Conservation (phyloP, 2,888 invertebrate species). For the Drosophila testacea region DNA sequence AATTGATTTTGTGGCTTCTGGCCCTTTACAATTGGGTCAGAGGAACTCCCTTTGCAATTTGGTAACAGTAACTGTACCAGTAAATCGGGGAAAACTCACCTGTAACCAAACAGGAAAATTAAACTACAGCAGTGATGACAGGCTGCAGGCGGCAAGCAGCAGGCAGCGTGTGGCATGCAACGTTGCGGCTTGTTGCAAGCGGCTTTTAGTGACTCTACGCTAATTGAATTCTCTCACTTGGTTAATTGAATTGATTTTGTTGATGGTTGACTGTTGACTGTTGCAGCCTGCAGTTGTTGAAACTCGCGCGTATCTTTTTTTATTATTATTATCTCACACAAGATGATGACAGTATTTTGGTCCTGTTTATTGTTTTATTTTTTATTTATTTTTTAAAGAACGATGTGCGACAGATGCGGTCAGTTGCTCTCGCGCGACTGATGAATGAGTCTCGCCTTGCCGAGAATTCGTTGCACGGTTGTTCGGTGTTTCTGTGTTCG, state of each 20-base stretch:
- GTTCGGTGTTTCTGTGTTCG: constrained; percentile 12
- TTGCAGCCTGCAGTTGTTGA: constrained; percentile 22
- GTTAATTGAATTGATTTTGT: constrained; percentile 24
- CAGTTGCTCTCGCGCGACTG: constrained; percentile 73
- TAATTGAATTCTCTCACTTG: constrained; percentile 28
- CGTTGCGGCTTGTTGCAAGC: background rate
- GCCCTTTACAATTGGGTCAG: constrained; percentile 49
- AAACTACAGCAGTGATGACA: background rate
- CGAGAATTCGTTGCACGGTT: constrained; percentile 7
- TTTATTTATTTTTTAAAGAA: constrained; percentile 1
- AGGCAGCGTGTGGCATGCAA: background rate
- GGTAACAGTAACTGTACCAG: constrained; percentile 42
- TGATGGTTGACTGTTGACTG: background rate
- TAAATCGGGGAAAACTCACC: constrained; percentile 42
- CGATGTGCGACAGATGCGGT: constrained; percentile 48
- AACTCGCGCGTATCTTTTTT: constrained; percentile 25
- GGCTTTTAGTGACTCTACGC: constrained; percentile 10
- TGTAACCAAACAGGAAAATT: constrained; percentile 46
- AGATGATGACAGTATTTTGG: background rate
- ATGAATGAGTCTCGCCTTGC: constrained; percentile 38
- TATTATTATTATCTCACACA: constrained; percentile 4
- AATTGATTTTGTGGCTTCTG: constrained; percentile 39
- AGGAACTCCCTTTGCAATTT: constrained; percentile 33
- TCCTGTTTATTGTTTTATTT: constrained; percentile 2
- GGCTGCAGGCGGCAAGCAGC: constrained; percentile 17